phyloP scores from a whole-genome alignment of 30 jellyfish, hydroid and myxozoan genomes.

The Cassiopea xamachana region DNA sequence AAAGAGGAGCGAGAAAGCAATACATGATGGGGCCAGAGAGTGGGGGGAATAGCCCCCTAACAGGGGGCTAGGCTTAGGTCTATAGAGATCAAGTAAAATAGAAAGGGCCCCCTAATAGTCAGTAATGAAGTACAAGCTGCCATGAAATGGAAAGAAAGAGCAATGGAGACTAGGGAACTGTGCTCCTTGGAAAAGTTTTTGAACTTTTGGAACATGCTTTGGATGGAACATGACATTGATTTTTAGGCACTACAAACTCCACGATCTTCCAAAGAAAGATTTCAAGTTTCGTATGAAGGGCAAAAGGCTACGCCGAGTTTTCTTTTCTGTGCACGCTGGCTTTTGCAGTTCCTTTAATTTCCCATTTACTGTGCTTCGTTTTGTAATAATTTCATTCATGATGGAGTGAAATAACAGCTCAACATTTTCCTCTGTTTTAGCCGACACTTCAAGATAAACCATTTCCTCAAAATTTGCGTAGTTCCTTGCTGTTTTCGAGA shows the following conservation, averaged over 20 bases:
- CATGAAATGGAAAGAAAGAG: too few relatives aligned
- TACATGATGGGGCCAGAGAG: too few relatives aligned
- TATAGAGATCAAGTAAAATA: too few relatives aligned
- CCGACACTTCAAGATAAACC: constrained; percentile 86
- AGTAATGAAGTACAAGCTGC: too few relatives aligned
- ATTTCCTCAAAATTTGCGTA: constrained; percentile 90
- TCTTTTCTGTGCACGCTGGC: neutral
- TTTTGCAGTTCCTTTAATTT: neutral
- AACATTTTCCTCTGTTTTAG: constrained; percentile 71
- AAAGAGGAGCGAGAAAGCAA: too few relatives aligned
- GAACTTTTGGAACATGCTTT: too few relatives aligned
- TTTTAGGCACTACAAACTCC: neutral
- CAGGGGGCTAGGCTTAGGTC: too few relatives aligned
- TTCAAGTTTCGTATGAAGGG: constrained; percentile 20
- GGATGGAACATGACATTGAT: too few relatives aligned
- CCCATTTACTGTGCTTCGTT: constrained; percentile 9
- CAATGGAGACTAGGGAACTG: too few relatives aligned
- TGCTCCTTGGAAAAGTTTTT: too few relatives aligned
- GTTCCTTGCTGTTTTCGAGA: constrained; percentile 72
- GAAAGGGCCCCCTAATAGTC: too few relatives aligned
- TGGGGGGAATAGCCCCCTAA: too few relatives aligned
- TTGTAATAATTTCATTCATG: constrained; percentile 58
- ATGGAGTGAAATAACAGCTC: constrained; percentile 76
- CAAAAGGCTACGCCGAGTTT: neutral
- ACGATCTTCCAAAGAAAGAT: neutral